Evolutionary conservation across 2,888 invertebrate genomes (phyloP).

Genomic region (Nomada lathburiana): DNA sequence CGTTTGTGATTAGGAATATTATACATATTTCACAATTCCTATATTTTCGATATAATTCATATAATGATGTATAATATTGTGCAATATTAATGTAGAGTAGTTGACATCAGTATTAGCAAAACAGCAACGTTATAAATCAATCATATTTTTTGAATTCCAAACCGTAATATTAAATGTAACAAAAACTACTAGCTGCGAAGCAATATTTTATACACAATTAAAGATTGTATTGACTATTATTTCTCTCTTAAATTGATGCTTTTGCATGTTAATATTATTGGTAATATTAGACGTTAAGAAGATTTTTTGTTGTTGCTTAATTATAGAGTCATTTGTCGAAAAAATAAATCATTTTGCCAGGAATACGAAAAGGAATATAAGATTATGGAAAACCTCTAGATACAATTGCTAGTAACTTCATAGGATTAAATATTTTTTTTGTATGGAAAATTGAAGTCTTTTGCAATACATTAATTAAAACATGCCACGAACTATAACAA

Average conservation of each 20-base stretch:
- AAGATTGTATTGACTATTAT: neutral
- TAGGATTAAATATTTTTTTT: neutral
- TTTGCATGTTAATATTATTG: neutral
- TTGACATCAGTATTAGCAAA: neutral
- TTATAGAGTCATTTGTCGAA: too few species aligned
- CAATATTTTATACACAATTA: neutral
- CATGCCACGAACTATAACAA: too few species aligned
- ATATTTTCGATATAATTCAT: neutral
- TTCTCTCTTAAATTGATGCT: neutral
- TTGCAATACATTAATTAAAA: neutral
- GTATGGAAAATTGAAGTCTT: neutral
- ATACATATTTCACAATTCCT: neutral
- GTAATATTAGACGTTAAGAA: too few species aligned
- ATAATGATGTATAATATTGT: neutral
- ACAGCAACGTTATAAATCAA: too few species aligned
- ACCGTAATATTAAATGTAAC: neutral
- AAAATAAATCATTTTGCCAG: neutral
- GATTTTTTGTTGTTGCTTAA: too few species aligned
- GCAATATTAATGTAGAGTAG: neutral
- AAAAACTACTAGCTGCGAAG: slow-evolving; percentile 16
- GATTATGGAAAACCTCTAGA: slow-evolving; percentile 27
- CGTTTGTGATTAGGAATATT: neutral
- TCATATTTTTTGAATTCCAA: neutral
- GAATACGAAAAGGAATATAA: neutral
- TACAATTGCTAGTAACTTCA: slow-evolving; percentile 30